Base-by-base conservation (phyloP, 2,113 vertebrate genomes). In the Eurystomus gularis region DNA sequence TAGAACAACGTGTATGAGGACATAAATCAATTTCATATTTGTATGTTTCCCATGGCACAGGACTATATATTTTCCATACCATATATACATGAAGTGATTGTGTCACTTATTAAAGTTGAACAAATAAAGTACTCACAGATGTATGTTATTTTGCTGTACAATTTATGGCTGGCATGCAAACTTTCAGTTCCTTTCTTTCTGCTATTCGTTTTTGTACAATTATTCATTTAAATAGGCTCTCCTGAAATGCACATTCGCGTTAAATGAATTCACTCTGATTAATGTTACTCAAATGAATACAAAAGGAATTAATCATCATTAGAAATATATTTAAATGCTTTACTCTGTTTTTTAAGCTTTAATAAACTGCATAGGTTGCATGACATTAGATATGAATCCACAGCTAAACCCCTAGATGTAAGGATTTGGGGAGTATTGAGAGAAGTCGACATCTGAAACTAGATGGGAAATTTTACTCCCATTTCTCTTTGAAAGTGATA, bases 221-320 rank as follows among this genome's bases (percentile, higher is more conserved):
- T 97, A 91, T 95, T 97, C 48, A 88, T 96, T 95, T 92, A 96
- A 97, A 82, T 89, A 90, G 11, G 16, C 65, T 95, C 82, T 89
- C 78, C 83, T 95, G 84, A 97, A 97, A 97, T 96, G 66, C 73
- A 95, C 76, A 86, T 95, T 96, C 84, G 95, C 24, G 8, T 13
- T 87, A 97, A 97, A 97, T 95, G 24, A 97, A 98, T 97, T 97
- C 80, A 95, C 95, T 94, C 82, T 97, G 90, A 97, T 97, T 96
- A 96, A 91, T 89, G 55, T 84, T 96, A 94, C 65, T 96, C 70
- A 78, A 93, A 96, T 96, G 69, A 97, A 96, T 95, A 97, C 94
- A 97, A 96, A 97, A 96, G 52, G 40, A 97, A 97, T 98, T 97
- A 96, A 95, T 96, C 90, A 96, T 85, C 69, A 96, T 97, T 94